Evolutionary conservation across 2,113 vertebrate genomes (phyloP).

Genomic region (Silurus asotus): DNA sequence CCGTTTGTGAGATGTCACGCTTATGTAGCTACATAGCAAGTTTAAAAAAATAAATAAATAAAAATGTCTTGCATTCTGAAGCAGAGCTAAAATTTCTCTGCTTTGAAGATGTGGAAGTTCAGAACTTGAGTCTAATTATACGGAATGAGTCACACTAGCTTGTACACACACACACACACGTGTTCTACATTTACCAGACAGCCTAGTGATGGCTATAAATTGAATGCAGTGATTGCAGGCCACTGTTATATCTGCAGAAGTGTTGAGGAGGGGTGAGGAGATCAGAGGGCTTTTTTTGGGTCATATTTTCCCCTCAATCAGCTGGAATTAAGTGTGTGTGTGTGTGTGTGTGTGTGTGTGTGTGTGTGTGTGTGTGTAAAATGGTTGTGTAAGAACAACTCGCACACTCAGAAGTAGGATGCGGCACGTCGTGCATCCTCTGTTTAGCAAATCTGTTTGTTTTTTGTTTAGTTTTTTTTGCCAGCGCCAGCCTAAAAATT

Average conservation of each 20-base stretch:
- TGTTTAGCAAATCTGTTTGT: conserved; percentile 12
- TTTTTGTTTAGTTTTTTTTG: conserved; percentile 2
- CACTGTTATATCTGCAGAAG: conserved; percentile 27
- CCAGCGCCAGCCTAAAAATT: neutral
- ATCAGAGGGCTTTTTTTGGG: conserved; percentile 21
- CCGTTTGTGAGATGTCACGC: neutral
- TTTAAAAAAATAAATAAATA: neutral
- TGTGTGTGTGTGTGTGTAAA: neutral
- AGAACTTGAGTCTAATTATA: conserved; percentile 41
- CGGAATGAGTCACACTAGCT: conserved; percentile 40
- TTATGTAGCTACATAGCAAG: neutral
- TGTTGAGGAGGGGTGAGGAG: neutral
- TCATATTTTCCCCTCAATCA: conserved; percentile 27
- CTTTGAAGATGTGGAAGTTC: conserved; percentile 39
- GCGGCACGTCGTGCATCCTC: neutral
- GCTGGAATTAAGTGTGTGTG: conserved; percentile 18
- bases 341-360: neutral
- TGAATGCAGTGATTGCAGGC: conserved; percentile 6
- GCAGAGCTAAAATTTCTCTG: conserved; percentile 10
- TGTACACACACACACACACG: conserved; percentile 17
- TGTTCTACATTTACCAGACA: conserved; percentile 17
- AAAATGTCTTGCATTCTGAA: neutral
- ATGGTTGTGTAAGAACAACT: conserved; percentile 9
- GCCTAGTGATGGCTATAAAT: conserved; percentile 23
- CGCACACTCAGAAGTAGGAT: neutral